Base-by-base conservation (phyloP, 2,113 vertebrate species). In the Gracilinanus agilis region DNA sequence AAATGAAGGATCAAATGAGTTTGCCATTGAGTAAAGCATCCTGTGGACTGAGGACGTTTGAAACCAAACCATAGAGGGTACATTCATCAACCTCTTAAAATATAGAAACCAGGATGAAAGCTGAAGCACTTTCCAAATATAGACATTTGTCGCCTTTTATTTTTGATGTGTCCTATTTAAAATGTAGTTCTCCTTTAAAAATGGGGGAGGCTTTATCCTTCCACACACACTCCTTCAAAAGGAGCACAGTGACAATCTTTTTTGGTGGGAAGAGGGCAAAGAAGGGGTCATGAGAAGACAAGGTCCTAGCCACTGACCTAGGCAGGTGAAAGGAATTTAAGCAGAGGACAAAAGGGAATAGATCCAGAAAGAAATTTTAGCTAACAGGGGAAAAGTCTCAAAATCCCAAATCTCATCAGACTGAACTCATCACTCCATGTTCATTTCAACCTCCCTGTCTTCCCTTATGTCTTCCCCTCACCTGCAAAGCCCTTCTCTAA, bases 111-210 rank as follows among this genome's bases (percentile, higher is more conserved):
- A 61, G 98, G 98, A 99, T 99, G 98, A 99, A 99, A 99, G 98
- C 95, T 97, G 97, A 98, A 98, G 98, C 97, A 98, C 98, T 99
- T 98, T 97, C 98, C 98, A 98, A 99, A 98, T 99, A 98, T 98
- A 99, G 99, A 98, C 99, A 98, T 98, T 98, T 98, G 98, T 99
- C 98, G 98, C 98, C 98, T 97, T 98, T 98, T 98, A 98, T 98
- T 98, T 99, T 99, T 99, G 98, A 99, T 99, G 98, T 98, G 97
- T 97, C 98, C 97, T 94, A 96, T 98, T 98, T 96, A 97, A 97
- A 98, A 98, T 98, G 97, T 96, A 95, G 98, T 97, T 98, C 94
- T 97, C 95, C 94, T 93, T 97, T 97, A 92, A 91, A 97, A 96
- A 96, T 96, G 97, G 98, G 97, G 96, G 97, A 98, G 98, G 97